Evolutionary conservation across 1,140 invertebrate species (phyloP), one percentile per base, ranked within the genome.

Genomic region (Trinorchestia longiramus): DNA sequence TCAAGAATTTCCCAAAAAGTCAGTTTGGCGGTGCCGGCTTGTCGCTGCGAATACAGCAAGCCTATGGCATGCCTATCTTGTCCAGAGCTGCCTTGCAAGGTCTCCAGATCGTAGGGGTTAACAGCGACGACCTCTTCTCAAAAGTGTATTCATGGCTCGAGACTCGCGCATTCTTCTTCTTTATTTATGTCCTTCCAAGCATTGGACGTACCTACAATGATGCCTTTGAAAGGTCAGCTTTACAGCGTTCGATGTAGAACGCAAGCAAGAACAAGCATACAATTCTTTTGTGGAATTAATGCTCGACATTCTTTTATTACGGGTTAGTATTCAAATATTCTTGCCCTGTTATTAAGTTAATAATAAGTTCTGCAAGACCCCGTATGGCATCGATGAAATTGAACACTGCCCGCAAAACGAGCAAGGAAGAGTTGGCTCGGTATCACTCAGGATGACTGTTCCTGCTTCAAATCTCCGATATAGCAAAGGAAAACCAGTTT

Each of bases 1-100:
- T 94, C n/a, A 94, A 94, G 92, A 94, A 94, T 94, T 94, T 44
- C 92, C 92, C 92, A 94, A 94, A 94, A 94, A 94, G 92, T 45
- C 41, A 43, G 92, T 94, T 94, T 94, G 90, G 92, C 92, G 92
- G 92, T 94, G 92, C 92, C 92, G 43, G 41, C 43, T 23, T 94
- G 92, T 94, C 92, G 92, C 92, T 94, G 43, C 44, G 92, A 45
- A 92, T 42, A 92, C 41, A 47, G 92, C 92, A 94, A 94, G 92
- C 92, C 92, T 94, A 94, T 94, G 40, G 92, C 92, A 36, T 47
- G 92, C 92, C 92, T 94, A 94, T 94, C 92, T 45, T 40, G 36
- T 45, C 41, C 43, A 91, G 43, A 15, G 43, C 43, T 45, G 92
- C 92, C 92, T 94, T 94, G 92, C 92, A 94, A 94, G 92, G 92